Base-by-base conservation (phyloP, 2,888 invertebrate genomes). In the Drosophila borealis region DNA sequence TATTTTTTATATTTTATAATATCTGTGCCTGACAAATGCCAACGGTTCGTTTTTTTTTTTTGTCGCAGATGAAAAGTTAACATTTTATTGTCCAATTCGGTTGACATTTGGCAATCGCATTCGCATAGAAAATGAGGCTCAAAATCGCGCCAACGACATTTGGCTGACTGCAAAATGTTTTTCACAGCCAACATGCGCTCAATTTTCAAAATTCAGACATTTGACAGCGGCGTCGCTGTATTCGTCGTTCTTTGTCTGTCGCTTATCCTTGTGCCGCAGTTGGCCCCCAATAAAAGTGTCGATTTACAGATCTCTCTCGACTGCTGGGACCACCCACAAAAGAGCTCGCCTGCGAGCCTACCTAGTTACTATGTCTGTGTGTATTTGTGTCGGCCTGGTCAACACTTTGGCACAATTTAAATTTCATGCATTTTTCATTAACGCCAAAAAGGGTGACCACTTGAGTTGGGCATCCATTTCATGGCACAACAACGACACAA, bases 381-480 rank as follows among this genome's bases (percentile, higher is more conserved):
- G 41, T 37, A 45, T 17, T 44, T 39, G 25, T 37, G 42, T 19
- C 41, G 13, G 44, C 25, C 74, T 75, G 75, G 70, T 68, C 81
- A 72, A 78, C 75, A 85, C 74, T 78, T 86, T 80, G 78, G 76
- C 81, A 78, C 86, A 86, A 90, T 91, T 91, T 87, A 91, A 89
- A 90, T 89, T 91, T 90, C 90, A 91, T 91, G 90, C 88, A 91
- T 91, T 88, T 90, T 90, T 88, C 89, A 90, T 90, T 83, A 89
- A 82, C 87, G 77, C 74, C 78, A 68, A 74, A 78, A 81, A 67
- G 69, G 69, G 60, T 75, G 67, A 73, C 65, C 80, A 78, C 64
- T 80, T 63, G 70, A 70, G 44, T 64, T 55, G 53, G 60, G 59
- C 54, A 66, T 37, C 53, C 73, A 72, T 72, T 77, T 77, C 48